Evolutionary conservation across 2,797 vertebrate genomes (phyloP).

Genomic region (Hyperoplus immaculatus): DNA sequence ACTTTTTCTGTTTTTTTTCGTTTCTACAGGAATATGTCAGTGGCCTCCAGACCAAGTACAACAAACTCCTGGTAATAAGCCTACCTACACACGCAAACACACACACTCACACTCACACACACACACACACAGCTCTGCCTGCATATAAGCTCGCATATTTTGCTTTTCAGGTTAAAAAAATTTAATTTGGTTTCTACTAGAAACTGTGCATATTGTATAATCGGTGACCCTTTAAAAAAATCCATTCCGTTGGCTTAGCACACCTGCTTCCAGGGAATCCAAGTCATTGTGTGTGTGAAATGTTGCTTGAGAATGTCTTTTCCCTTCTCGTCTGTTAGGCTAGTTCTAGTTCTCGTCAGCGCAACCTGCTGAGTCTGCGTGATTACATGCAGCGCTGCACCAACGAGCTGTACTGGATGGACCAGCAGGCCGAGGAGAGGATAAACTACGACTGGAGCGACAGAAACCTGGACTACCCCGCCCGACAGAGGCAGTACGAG

Average conservation of each 20-base stretch:
- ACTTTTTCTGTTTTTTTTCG: slow-evolving; percentile 19
- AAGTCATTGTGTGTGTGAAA: not conserved
- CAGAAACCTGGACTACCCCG: slow-evolving; percentile 93
- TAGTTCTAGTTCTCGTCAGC: slow-evolving; percentile 89
- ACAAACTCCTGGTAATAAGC: slow-evolving; percentile 92
- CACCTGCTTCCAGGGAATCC: not conserved
- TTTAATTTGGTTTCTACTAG: too few species aligned
- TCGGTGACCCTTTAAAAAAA: not conserved
- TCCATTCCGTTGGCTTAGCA: not conserved
- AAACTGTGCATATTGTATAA: too few species aligned
- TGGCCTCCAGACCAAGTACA: slow-evolving; percentile 90
- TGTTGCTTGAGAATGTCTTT: not conserved
- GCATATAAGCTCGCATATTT: too few species aligned
- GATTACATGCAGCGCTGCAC: slow-evolving; percentile 99
- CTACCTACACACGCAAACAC: not conserved
- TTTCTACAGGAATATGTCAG: slow-evolving; percentile 85
- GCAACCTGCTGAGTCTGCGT: slow-evolving; percentile 90
- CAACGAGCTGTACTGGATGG: slow-evolving; percentile 99
- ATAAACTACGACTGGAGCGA: slow-evolving; percentile 96
- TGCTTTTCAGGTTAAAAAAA: too few species aligned
- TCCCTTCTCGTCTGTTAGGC: slow-evolving; percentile 57
- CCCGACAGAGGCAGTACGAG: slow-evolving; percentile 96
- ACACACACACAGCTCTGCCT: not conserved
- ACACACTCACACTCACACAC: not conserved
- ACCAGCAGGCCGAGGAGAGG: slow-evolving; percentile 95